Evolutionary conservation across 2,888 invertebrate genomes (phyloP), one percentile per base, ranked within the genome.

Genomic region (Nomada fabriciana): DNA sequence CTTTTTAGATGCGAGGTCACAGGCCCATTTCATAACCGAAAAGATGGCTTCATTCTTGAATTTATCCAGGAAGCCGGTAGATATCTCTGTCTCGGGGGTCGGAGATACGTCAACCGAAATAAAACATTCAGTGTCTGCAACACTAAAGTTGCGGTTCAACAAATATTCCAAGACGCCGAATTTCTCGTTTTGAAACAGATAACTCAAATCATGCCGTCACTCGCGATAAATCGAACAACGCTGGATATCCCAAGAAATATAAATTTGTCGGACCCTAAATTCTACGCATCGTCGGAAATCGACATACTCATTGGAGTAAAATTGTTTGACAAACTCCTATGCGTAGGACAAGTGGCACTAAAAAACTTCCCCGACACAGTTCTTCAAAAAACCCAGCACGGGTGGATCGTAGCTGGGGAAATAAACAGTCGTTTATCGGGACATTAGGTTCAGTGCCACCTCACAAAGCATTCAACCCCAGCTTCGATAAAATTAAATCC

Each of bases 1-100:
- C 11, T 25, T 72, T 18, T 10, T 72, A 11, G 72, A 72, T 55
- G 53, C 42, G n/a, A 55, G 72, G 15, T 72, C 55, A 29, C 57
- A 72, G 18, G 50, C 63, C 0, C 13, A 72, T 53, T 72, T 64
- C 18, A 64, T 72, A 25, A 72, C 64, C 0, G 43, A 55, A n/a
- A 43, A 1, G 0, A 1, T 64, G 25, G 72, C 60, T 2, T 36
- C 64, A 7, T 65, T 29, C 9, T 29, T 52, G 11, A 65, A 65
- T 0, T 29, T 65, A 65, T 50, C 29, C n/a, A 65, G n/a, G 18
- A 50, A 25, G 29, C 29, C 29, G 18, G 64, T 65, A 3, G 29
- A 52, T 10, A 65, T 52, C 4, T 52, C 52, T 7, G 52, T 65
- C 7, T 65, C 64, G 0, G 64, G 52, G 18, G n/a, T 65, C 18